phyloP scores from a whole-genome alignment of 2,113 vertebrate species.

The Tringa solitaria region DNA sequence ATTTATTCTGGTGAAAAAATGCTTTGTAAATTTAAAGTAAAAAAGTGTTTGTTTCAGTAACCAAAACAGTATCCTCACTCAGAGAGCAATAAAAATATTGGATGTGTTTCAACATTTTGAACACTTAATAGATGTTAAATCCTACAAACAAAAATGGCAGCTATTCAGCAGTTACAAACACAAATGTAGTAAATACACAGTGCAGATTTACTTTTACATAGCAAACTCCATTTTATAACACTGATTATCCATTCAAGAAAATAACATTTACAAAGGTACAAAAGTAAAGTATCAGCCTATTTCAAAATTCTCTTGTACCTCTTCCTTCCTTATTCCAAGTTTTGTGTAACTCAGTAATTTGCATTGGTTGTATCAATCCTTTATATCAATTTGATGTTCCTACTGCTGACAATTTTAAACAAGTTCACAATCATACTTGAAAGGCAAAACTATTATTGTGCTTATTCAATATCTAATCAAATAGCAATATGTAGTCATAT shows the following conservation, averaged over 20 bases:
- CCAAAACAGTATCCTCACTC: background rate
- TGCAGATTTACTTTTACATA: background rate
- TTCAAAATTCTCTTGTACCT: background rate
- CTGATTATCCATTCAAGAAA: background rate
- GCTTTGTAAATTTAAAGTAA: background rate
- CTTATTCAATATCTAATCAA: background rate
- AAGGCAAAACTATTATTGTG: background rate
- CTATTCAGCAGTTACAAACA: background rate
- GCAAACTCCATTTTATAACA: background rate
- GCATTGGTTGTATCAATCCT: background rate
- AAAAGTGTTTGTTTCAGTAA: background rate
- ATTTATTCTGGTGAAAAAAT: background rate
- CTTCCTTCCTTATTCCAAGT: background rate
- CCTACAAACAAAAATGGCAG: background rate
- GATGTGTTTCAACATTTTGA: background rate
- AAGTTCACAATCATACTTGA: background rate
- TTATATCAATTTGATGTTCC: background rate
- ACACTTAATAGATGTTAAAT: background rate
- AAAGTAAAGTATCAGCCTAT: background rate
- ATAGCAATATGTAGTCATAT: background rate
- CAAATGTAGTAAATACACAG: background rate
- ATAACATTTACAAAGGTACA: background rate
- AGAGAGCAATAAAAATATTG: background rate
- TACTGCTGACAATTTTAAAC: background rate
- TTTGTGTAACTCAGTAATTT: background rate